These are phyloP conservation scores for Coenobita brevimanus DNA, from an alignment of 1,140 invertebrate genomes.

Conservation along the genomic window DNA sequence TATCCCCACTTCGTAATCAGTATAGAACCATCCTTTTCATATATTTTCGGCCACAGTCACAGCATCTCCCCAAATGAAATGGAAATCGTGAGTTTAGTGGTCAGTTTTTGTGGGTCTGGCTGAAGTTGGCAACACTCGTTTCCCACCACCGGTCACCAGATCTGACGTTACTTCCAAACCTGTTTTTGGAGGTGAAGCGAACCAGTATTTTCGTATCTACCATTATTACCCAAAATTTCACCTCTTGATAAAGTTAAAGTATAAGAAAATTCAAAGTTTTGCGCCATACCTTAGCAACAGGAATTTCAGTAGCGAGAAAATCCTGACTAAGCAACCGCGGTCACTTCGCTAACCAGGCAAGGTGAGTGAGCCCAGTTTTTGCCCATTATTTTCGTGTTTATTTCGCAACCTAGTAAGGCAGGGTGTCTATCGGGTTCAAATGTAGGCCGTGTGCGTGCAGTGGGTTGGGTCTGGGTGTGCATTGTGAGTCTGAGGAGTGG, in stretches of 20 bases:
- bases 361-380: conserved; percentile 59
- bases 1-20: too few species aligned
- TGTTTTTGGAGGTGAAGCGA: neutral
- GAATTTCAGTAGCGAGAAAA: neutral
- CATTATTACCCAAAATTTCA: too few species aligned
- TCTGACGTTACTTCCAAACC: conserved; percentile 10
- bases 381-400: conserved; percentile 55
- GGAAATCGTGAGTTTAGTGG: too few species aligned
- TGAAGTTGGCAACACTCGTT: conserved; percentile 17
- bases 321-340: conserved; percentile 26
- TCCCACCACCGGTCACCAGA: conserved; percentile 18
- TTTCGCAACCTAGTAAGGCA: conserved; percentile 56
- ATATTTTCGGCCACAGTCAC: neutral
- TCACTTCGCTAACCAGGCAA: conserved; percentile 46
- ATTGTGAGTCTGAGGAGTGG: conserved; percentile 30
- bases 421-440: conserved; percentile 48
- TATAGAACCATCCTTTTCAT: neutral
- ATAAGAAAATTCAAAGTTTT: neutral
- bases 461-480: too few species aligned
- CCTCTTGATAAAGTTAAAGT: too few species aligned
- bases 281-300: neutral
- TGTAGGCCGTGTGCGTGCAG: conserved; percentile 52
- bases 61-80: neutral
- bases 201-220: too few species aligned
- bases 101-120: neutral